Percentiles rank a stretch among this genome's conserved stretches.
These are phyloP conservation scores for Tipula lateralis DNA, from an alignment of 2,888 invertebrate species.

Conservation along the genomic window DNA sequence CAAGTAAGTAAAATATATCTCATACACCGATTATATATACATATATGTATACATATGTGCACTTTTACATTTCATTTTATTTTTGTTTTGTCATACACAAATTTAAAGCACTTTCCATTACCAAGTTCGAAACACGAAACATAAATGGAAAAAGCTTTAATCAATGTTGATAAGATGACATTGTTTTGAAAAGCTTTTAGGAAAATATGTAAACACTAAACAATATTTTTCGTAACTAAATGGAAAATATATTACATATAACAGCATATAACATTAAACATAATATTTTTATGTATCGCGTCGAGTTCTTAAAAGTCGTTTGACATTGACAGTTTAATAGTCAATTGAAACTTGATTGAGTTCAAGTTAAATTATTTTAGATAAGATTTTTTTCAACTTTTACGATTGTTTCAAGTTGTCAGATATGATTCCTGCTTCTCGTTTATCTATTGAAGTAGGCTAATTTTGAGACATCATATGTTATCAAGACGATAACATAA, in stretches of 20 bases:
- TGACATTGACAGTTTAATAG: not conserved
- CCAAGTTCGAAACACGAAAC: not conserved
- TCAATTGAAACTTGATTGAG: not conserved
- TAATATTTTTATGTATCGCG: not conserved
- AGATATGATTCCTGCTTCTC: too few relatives aligned
- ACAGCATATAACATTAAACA: not conserved
- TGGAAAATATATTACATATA: not conserved
- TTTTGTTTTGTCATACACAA: not conserved
- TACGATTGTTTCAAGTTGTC: too few relatives aligned
- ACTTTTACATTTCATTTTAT: not conserved
- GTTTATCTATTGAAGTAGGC: too few relatives aligned
- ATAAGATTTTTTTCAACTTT: too few relatives aligned
- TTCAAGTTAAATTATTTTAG: not conserved
- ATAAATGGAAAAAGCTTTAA: not conserved
- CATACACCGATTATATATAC: not conserved
- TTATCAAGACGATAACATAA: too few relatives aligned
- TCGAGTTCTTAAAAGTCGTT: not conserved
- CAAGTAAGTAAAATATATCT: constrained; percentile 57
- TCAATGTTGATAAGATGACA: constrained; percentile 9
- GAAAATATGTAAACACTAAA: not conserved
- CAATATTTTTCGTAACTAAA: not conserved
- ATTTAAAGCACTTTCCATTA: not conserved
- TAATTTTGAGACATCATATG: too few relatives aligned
- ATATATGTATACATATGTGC: not conserved
- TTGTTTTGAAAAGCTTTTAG: constrained; percentile 15